These are phyloP conservation scores for Saturnia japonica DNA, from an alignment of 2,888 invertebrate species.

Conservation along the genomic window DNA sequence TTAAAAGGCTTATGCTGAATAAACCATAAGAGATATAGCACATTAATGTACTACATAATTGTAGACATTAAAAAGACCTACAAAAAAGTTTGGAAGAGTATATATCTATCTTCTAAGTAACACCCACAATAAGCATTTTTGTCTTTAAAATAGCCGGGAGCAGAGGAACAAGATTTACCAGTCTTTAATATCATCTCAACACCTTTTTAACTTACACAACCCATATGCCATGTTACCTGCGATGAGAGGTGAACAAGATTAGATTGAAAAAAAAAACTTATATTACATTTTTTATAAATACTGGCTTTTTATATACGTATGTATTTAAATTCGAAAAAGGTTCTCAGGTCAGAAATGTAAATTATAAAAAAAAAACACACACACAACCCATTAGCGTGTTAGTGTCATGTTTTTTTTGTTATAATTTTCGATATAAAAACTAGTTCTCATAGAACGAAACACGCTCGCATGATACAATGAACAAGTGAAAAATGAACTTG, in stretches of 20 bases:
- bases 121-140: too few species aligned
- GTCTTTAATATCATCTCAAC: background rate
- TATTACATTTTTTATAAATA: constrained; percentile 52
- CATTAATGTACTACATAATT: too few species aligned
- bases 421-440: constrained; percentile 27
- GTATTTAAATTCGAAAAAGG: constrained; percentile 18
- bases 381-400: constrained; percentile 36
- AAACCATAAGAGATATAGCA: too few species aligned
- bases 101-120: too few species aligned
- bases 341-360: constrained; percentile 27
- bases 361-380: constrained; percentile 29
- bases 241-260: constrained; percentile 1
- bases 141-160: too few species aligned
- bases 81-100: too few species aligned
- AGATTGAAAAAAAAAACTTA: constrained; percentile 42
- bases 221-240: background rate
- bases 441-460: constrained; percentile 40
- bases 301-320: background rate
- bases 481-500: constrained; percentile 32
- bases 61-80: too few species aligned
- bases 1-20: too few species aligned
- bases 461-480: constrained; percentile 28
- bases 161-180: too few species aligned
- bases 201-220: background rate
- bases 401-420: constrained; percentile 22